Percentiles rank a stretch among this genome's conserved stretches.
Evolutionary conservation across 2,888 invertebrate species (phyloP).

Genomic region (Eueremaeus valkanovi): DNA sequence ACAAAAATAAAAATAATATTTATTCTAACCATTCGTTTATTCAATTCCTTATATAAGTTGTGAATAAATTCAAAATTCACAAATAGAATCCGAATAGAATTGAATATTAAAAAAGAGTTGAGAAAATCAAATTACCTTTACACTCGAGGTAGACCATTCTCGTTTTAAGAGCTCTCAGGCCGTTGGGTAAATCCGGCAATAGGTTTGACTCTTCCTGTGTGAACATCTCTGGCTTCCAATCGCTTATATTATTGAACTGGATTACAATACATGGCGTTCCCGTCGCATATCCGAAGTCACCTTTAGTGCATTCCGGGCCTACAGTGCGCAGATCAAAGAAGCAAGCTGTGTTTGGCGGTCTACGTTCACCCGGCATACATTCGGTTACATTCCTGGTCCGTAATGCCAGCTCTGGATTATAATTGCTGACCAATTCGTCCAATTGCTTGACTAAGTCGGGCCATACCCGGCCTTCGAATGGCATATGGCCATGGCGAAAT

Average conservation of each 20-base stretch:
- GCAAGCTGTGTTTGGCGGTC: conserved; percentile 40
- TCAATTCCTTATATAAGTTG: too few relatives aligned
- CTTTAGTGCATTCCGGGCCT: conserved; percentile 64
- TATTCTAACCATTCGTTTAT: too few relatives aligned
- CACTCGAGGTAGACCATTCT: conserved; percentile 46
- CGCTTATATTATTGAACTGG: conserved; percentile 90
- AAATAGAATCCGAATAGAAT: too few relatives aligned
- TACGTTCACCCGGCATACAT: not conserved
- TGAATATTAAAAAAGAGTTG: not conserved
- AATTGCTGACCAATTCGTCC: conserved; percentile 38
- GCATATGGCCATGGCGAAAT: conserved; percentile 45
- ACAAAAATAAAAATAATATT: too few relatives aligned
- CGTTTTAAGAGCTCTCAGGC: not conserved
- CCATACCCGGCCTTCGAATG: conserved; percentile 45
- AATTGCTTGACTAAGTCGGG: conserved; percentile 44
- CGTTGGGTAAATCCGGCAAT: not conserved
- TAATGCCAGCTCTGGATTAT: conserved; percentile 14
- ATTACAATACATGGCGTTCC: conserved; percentile 90
- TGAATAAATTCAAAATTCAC: too few relatives aligned
- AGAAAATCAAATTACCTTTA: conserved; percentile 40
- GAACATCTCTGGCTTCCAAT: conserved; percentile 76
- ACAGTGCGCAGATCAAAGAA: conserved; percentile 44
- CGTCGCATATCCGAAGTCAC: conserved; percentile 78
- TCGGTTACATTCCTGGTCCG: conserved; percentile 21
- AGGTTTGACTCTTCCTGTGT: conserved; percentile 56